Base-by-base conservation (phyloP, 2,113 vertebrate genomes). In the Pseudorectes ferrugineus region DNA sequence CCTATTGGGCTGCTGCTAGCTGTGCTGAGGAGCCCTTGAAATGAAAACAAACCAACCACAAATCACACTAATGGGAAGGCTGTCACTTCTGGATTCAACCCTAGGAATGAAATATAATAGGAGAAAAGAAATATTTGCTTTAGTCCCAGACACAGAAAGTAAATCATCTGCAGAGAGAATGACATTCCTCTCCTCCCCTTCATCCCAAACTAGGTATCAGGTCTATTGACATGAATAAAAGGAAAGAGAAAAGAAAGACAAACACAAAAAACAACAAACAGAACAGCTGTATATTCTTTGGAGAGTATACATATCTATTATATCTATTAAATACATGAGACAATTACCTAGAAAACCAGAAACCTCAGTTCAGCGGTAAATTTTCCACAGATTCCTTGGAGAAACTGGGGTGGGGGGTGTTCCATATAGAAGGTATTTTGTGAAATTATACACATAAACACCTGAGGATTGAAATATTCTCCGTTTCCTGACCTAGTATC, bases 101-200 rank as follows among this genome's bases (percentile, higher is more conserved):
- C 54, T 16, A 74, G 80, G 75, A 63, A 67, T 75, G 52, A 93
- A 91, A 89, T 79, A 89, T 77, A 95, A 90, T 48, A 92, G 51
- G 35, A 31, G 38, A 86, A 93, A 86, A 95, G 9, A 95, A 96
- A 91, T 74, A 95, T 21, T 94, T 80, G 68, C 83, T 81, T 84
- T 86, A 75, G 55, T 72, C 59, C 61, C 73, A 81, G 89, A 52
- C 63, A 76, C 26, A 81, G 57, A 93, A 88, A 91, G n/a, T 86
- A 92, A 93, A 93, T 93, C 25, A 83, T 81, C 51, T 70, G 76
- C 58, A 61, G 52, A n/a, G n/a, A 84, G 59, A 86, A 77, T 62
- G 29, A 70, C 46, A 59, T 86, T 88, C 33, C 33, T 76, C 36
- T 71, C 57, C n/a, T 55, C 20, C 54, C n/a, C 31, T 76, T 93